These are phyloP conservation scores for Stegodyphus dumicola DNA, from an alignment of 1,140 invertebrate genomes.

Conservation along the genomic window DNA sequence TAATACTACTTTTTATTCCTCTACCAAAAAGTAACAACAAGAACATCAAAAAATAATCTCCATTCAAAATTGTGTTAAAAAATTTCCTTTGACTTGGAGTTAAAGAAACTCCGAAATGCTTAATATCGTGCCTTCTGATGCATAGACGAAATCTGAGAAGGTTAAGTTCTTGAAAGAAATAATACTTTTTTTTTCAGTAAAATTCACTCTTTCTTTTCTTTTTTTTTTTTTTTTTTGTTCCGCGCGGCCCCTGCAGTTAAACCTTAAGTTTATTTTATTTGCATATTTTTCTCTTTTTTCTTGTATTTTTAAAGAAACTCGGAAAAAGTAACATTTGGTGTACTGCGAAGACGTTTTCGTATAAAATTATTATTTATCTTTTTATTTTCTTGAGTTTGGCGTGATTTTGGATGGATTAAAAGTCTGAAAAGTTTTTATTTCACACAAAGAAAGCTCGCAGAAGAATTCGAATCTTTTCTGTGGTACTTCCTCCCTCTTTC, in stretches of 20 bases:
- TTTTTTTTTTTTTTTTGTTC: not conserved
- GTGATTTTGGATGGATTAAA: not conserved
- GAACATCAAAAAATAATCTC: no score
- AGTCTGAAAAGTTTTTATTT: not conserved
- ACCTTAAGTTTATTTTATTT: conserved; percentile 41
- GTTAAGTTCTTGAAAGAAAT: not conserved
- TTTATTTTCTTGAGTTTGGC: not conserved
- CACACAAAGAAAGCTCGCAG: not conserved
- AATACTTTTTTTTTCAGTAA: not conserved
- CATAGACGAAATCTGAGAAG: not conserved
- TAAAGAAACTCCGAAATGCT: no score
- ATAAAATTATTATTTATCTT: conserved; percentile 21
- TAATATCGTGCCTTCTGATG: not conserved
- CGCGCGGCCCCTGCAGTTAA: not conserved
- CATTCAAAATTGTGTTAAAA: no score
- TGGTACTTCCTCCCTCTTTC: not conserved
- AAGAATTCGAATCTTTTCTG: conserved; percentile 1
- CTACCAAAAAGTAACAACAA: no score
- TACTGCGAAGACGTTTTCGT: conserved; percentile 18
- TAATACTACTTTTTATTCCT: no score
- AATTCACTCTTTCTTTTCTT: not conserved
- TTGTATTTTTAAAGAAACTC: conserved; percentile 8
- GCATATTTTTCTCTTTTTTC: not conserved
- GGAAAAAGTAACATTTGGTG: conserved; percentile 31
- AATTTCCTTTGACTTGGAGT: no score